phyloP scores from a whole-genome alignment of 2,113 vertebrate genomes.

The Nymphicus hollandicus region DNA sequence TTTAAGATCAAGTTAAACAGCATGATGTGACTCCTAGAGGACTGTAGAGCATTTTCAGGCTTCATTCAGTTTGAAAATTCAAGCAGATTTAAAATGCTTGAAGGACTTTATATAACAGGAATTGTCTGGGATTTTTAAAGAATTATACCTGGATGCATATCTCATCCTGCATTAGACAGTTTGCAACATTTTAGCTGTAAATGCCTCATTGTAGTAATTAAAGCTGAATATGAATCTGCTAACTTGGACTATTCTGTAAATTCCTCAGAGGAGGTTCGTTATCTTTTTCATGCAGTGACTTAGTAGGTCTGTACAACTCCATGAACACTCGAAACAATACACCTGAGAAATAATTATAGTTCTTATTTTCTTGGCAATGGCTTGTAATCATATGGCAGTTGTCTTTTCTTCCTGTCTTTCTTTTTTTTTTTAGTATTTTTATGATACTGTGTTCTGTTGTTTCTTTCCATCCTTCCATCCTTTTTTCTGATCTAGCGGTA shows the following conservation, averaged over 20 bases:
- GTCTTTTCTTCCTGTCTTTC: fast-evolving
- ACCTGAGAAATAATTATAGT: not conserved
- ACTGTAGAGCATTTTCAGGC: not conserved
- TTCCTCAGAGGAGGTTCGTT: not conserved
- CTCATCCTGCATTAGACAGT: not conserved
- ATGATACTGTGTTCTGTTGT: not conserved
- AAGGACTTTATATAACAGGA: not conserved
- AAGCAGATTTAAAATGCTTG: not conserved
- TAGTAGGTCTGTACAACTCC: not conserved
- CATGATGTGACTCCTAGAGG: not conserved
- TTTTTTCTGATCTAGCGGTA: not conserved
- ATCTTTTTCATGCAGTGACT: not conserved
- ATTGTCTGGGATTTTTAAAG: not conserved
- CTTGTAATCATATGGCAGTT: not conserved
- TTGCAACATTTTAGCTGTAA: not conserved
- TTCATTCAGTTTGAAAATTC: not conserved
- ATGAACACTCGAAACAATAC: not conserved
- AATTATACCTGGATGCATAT: not conserved
- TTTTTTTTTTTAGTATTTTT: not conserved
- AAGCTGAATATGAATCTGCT: not conserved
- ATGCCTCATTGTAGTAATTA: not conserved
- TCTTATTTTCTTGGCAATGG: not conserved
- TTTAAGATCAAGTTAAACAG: not conserved
- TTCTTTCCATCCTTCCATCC: not conserved
- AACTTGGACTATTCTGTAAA: not conserved